Percentiles rank a stretch among this genome's conserved stretches.
Evolutionary conservation across 2,797 vertebrate genomes (phyloP).

Genomic region (Aplochiton taeniatus): DNA sequence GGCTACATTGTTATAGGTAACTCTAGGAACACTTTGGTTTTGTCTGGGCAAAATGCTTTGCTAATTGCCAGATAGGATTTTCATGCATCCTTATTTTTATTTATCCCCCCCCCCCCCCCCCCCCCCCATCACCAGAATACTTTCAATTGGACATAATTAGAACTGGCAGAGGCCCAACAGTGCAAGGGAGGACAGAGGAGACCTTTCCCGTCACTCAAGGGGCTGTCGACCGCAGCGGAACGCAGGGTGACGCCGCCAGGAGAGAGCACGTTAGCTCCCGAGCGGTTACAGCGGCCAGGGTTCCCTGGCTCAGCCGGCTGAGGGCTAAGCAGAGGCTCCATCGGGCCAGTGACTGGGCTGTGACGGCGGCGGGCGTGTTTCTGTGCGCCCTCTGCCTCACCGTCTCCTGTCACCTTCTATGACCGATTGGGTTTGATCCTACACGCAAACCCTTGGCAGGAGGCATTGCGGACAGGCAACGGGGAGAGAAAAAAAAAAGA

Average conservation of each 20-base stretch:
- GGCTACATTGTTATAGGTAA: not conserved
- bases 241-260: conserved; percentile 35
- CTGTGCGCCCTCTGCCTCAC: conserved; percentile 56
- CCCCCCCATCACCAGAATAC: conserved; percentile 11
- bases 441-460: not conserved
- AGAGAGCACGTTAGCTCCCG: not conserved
- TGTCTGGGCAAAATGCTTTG: not conserved
- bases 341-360: conserved; percentile 49
- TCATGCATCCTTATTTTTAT: not conserved
- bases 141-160: conserved; percentile 29
- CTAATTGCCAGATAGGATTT: not conserved
- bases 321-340: conserved; percentile 29
- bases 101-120: not conserved
- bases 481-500: no score
- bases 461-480: no score
- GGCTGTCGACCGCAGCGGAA: conserved; percentile 11
- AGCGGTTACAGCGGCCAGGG: conserved; percentile 19
- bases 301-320: conserved; percentile 18
- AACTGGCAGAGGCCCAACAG: not conserved
- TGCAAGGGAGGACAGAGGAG: conserved; percentile 20
- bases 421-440: conserved; percentile 22
- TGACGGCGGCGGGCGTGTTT: conserved; percentile 68
- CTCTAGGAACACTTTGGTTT: not conserved
- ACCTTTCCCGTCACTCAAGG: conserved; percentile 29
- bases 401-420: conserved; percentile 66